These are phyloP conservation scores for Dermatemys mawii DNA, from an alignment of 2,113 vertebrate genomes.

Conservation along the genomic window DNA sequence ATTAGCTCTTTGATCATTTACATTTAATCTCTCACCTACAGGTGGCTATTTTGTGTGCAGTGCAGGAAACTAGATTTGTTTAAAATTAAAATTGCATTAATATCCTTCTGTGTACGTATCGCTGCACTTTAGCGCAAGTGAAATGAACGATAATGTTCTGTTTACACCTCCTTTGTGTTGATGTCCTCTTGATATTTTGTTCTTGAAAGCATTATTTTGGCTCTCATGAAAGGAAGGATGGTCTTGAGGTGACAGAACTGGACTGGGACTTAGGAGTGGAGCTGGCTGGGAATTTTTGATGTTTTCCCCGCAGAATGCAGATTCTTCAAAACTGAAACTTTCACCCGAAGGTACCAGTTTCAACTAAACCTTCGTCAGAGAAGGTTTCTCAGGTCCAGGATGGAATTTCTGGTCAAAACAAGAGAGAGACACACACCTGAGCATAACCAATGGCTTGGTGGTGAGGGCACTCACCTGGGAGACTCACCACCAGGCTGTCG, in stretches of 20 bases:
- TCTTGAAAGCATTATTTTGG: not conserved
- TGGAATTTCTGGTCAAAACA: not conserved
- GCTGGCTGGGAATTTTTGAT: not conserved
- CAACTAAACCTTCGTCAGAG: not conserved
- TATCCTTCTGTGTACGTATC: not conserved
- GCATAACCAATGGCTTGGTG: not conserved
- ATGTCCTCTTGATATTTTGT: not conserved
- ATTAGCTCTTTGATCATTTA: not conserved
- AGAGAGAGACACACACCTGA: not conserved
- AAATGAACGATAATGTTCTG: not conserved
- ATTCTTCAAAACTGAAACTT: not conserved
- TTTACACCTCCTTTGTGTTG: not conserved
- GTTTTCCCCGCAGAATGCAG: not conserved
- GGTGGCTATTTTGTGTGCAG: not conserved
- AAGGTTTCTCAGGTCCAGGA: not conserved
- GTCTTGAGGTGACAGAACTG: rapidly evolving
- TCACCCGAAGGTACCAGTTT: not conserved
- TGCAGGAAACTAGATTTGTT: not conserved
- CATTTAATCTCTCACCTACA: not conserved
- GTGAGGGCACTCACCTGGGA: not conserved
- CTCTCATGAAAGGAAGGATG: not conserved
- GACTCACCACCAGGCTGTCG: no score
- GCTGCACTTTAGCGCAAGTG: not conserved
- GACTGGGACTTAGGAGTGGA: not conserved
- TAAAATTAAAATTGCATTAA: not conserved